Evolutionary conservation across 1,140 invertebrate genomes (phyloP).

Genomic region (Aethina tumida): DNA sequence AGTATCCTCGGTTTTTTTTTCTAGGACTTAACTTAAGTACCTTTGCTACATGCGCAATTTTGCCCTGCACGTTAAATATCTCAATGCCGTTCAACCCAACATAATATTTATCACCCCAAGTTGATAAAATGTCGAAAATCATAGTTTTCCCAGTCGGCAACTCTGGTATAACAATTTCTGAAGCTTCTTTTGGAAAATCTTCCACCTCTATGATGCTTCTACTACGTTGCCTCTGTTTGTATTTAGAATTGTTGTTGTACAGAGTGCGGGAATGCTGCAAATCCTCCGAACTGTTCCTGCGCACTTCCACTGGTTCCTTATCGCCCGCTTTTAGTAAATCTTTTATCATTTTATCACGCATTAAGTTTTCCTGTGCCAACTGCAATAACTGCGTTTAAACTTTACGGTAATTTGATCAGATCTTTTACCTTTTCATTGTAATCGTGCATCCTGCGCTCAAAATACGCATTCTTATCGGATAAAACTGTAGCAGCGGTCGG

Average conservation of each 20-base stretch:
- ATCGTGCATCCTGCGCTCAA: too few relatives aligned
- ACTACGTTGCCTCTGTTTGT: conserved; percentile 8
- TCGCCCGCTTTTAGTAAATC: conserved; percentile 21
- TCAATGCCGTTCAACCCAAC: conserved; percentile 74
- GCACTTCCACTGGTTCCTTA: not conserved
- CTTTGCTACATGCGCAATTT: conserved; percentile 44
- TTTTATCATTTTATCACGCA: conserved; percentile 28
- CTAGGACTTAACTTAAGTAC: conserved; percentile 29
- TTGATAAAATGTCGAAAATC: conserved; percentile 58
- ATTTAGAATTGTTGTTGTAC: conserved; percentile 16
- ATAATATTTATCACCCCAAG: conserved; percentile 77
- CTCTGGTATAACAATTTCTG: conserved; percentile 52
- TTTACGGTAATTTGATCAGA: too few relatives aligned
- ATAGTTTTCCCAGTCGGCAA: conserved; percentile 57
- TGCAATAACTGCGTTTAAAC: too few relatives aligned
- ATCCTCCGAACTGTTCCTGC: conserved; percentile 6
- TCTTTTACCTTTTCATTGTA: too few relatives aligned
- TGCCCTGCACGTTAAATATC: conserved; percentile 57
- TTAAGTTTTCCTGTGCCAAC: conserved; percentile 25
- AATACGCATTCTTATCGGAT: too few relatives aligned
- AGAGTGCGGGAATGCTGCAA: conserved; percentile 2
- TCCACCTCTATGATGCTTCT: conserved; percentile 8
- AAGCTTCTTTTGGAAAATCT: conserved; percentile 1
- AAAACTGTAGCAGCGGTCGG: too few relatives aligned
- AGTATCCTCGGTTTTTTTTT: not conserved